Percentiles rank a stretch among this genome's conserved stretches.
phyloP scores from a whole-genome alignment of 2,113 vertebrate genomes.

The Tenrec ecaudatus region DNA sequence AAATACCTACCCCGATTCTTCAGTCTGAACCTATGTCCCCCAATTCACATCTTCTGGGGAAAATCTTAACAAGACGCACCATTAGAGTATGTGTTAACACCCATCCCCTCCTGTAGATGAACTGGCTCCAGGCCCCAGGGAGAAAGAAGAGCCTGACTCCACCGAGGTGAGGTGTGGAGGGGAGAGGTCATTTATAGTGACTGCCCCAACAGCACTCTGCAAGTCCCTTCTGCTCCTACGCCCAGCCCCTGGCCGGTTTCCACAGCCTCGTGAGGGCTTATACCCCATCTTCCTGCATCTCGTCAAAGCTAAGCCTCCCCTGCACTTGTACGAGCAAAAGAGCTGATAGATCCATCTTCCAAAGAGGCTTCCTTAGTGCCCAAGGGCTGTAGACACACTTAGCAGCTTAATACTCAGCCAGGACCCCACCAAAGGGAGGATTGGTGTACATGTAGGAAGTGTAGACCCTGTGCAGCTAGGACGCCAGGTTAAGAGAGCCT shows the following conservation, averaged over 20 bases:
- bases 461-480: not conserved
- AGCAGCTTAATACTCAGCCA: not conserved
- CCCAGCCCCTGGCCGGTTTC: not conserved
- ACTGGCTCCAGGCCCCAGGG: not conserved
- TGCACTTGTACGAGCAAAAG: not conserved
- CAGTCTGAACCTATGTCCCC: not conserved
- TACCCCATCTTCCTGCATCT: not conserved
- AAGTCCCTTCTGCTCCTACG: not conserved
- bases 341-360: not conserved
- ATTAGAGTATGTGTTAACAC: not conserved
- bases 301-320: not conserved
- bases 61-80: not conserved
- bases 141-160: not conserved
- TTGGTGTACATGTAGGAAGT: not conserved
- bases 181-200: not conserved
- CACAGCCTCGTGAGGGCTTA: not conserved
- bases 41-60: not conserved
- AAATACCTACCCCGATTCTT: conserved; percentile 16
- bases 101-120: not conserved
- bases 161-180: not conserved
- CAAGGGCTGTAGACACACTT: not conserved
- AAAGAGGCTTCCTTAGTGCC: not conserved
- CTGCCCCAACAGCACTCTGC: not conserved
- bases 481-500: not conserved
- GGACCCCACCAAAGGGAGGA: not conserved